Evolutionary conservation across 2,797 vertebrate species (phyloP), one percentile per base, ranked within the genome.

Genomic region (Perdix hodgsoniae): DNA sequence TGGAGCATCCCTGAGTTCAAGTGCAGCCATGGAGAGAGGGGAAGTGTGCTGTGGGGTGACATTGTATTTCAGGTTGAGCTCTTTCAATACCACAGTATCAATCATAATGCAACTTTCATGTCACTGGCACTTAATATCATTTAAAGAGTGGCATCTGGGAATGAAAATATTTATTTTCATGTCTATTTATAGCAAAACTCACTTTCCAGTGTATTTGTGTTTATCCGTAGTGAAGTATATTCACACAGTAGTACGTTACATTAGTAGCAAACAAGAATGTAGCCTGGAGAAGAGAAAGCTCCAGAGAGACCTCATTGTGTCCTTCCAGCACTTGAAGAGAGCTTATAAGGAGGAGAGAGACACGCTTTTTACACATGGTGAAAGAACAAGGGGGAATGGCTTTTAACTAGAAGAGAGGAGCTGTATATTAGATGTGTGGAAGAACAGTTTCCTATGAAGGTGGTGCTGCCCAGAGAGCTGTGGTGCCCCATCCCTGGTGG

Each of bases 61-160:
- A 61, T 64, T 71, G 59, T 72, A 76, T 73, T 92, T 33, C 74
- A 72, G 60, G 31, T 31, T 65, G 66, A 86, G 39, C n/a, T 91
- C 33, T 91, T 94, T 81, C 54, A 59, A 12, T 71, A 80, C 39
- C 87, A 67, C 11, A 63, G 11, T 70, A 85, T 87, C 78, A 75
- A 15, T 73, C 14, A 27, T 69, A 93, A 86, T 86, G 81, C 14
- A 64, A 73, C 76, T 83, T 83, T 42, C 47, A 33, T 78, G 52
- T 45, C 35, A 70, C 74, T 83, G 79, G 26, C 80, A 94, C 74
- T 92, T 94, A 70, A 74, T 64, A 10, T 81, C 92, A 89, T 92
- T 90, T 91, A 80, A 82, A 71, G 73, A 54, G 50, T 70, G 67
- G 22, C 50, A 64, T 56, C 57, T 64, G n/a, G 39, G 42, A 83